Conservation (phyloP, 2,113 vertebrate genomes). For the Petrocephalus zakoni region DNA sequence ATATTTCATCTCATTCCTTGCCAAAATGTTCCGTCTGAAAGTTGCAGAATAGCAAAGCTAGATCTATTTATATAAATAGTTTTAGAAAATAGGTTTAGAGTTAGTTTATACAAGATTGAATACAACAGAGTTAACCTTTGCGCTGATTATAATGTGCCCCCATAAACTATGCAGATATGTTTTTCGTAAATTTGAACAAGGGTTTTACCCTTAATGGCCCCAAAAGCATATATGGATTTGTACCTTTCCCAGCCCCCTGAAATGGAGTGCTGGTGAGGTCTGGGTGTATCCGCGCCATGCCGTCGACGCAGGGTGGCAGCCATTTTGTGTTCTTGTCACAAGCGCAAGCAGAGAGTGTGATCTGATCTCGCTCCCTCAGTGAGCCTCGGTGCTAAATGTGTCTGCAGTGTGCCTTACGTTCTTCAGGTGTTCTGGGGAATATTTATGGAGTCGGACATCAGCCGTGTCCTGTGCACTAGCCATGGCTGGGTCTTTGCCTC, state of each 20-base stretch:
- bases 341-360: neutral
- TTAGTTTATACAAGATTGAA: neutral
- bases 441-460: neutral
- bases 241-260: neutral
- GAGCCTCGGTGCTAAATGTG: neutral
- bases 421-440: neutral
- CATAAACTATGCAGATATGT: neutral
- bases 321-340: neutral
- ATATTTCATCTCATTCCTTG: constrained; percentile 8
- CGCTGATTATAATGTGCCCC: neutral
- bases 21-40: neutral
- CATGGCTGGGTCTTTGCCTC: neutral
- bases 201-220: neutral
- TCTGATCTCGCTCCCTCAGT: neutral
- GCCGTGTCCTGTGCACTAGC: neutral
- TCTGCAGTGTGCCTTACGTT: neutral
- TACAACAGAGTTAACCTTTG: neutral
- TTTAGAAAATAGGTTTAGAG: constrained; percentile 1
- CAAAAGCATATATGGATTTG: neutral
- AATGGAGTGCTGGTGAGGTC: neutral
- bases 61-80: neutral
- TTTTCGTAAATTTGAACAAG: neutral
- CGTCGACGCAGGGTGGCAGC: neutral
- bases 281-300: neutral
- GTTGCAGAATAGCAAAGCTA: neutral